phyloP scores from a whole-genome alignment of 2,888 invertebrate species.

The Odontomyia ornata region DNA sequence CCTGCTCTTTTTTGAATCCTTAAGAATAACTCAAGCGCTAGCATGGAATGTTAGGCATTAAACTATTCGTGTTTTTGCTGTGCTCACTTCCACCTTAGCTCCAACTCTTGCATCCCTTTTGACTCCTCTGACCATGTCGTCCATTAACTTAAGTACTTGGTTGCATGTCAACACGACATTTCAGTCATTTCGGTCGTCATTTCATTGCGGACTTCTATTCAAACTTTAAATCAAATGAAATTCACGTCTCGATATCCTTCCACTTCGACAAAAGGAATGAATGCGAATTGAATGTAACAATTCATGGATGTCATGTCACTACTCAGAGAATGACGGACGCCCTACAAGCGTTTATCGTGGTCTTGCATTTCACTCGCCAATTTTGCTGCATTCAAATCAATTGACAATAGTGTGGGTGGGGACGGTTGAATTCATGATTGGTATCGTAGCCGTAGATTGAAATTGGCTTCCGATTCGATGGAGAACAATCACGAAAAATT shows the following conservation, averaged over 20 bases:
- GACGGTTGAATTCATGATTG: background rate
- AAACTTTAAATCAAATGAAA: constrained; percentile 25
- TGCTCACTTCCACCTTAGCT: background rate
- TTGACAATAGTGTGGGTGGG: background rate
- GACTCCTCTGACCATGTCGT: constrained; percentile 20
- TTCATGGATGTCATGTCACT: background rate
- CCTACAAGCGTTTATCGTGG: background rate
- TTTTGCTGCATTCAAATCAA: background rate
- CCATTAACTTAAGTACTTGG: constrained; percentile 51
- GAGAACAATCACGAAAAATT: no score
- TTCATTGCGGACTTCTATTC: constrained; percentile 28
- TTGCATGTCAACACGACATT: constrained; percentile 51
- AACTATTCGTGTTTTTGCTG: background rate
- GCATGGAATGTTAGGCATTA: background rate
- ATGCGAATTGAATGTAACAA: background rate
- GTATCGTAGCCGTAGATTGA: no score
- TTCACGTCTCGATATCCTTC: background rate
- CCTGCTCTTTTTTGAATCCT: no score
- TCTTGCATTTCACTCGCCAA: background rate
- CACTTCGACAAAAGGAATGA: background rate
- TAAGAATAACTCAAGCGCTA: background rate
- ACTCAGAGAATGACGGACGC: background rate
- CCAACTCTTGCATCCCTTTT: background rate
- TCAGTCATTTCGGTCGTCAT: constrained; percentile 9
- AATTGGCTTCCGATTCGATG: no score